phyloP scores from a whole-genome alignment of 2,113 vertebrate species.

The Tachycineta bicolor region DNA sequence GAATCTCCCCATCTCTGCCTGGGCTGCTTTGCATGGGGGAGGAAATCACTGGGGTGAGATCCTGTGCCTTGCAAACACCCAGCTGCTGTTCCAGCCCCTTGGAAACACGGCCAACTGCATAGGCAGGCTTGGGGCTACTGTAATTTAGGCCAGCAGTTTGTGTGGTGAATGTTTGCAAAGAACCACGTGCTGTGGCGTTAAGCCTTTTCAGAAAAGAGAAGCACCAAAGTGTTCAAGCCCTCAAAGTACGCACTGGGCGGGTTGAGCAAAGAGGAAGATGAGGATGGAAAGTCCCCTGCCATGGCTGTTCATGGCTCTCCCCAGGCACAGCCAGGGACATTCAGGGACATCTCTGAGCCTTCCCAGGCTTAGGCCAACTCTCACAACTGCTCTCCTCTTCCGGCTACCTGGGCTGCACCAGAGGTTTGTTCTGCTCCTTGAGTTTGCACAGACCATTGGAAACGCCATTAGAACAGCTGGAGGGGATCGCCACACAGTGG shows the following conservation, averaged over 20 bases:
- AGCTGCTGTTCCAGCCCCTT: not conserved
- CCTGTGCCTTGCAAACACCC: not conserved
- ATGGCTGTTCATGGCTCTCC: rapidly evolving
- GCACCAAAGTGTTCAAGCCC: not conserved
- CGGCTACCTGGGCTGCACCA: too few relatives aligned
- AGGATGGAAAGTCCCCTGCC: not conserved
- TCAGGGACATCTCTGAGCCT: not conserved
- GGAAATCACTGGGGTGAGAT: not conserved
- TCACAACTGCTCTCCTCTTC: not conserved
- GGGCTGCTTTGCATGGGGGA: not conserved
- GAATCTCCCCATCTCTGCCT: not conserved
- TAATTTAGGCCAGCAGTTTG: not conserved
- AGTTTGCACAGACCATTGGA: rapidly evolving
- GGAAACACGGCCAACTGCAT: rapidly evolving
- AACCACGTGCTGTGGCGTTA: rapidly evolving
- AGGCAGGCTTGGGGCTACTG: not conserved
- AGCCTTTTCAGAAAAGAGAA: not conserved
- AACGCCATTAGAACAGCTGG: not conserved
- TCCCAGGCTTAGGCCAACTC: not conserved
- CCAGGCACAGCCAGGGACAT: rapidly evolving
- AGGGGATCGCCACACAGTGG: rapidly evolving
- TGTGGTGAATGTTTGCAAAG: not conserved
- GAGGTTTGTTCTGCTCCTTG: not conserved
- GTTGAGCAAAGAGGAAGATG: not conserved
- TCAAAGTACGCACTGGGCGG: rapidly evolving